phyloP scores from a whole-genome alignment of 2,113 vertebrate genomes.

The Tapirus terrestris region DNA sequence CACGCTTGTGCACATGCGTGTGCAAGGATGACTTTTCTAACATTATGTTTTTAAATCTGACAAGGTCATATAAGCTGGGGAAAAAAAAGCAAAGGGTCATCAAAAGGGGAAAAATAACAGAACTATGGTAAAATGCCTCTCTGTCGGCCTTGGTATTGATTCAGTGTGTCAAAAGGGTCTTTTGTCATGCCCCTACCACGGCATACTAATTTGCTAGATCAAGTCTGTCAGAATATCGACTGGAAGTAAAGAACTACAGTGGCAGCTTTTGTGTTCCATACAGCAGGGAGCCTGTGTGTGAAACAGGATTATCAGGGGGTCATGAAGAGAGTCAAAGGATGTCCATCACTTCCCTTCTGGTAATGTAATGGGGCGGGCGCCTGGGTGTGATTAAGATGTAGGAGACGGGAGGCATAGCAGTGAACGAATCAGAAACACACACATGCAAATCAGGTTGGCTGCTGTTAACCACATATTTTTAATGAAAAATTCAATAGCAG shows the following conservation, averaged over 20 bases:
- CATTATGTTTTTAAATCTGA: slow-evolving; percentile 89
- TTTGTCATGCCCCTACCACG: slow-evolving; percentile 97
- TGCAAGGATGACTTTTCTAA: slow-evolving; percentile 85
- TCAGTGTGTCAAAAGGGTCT: slow-evolving; percentile 97
- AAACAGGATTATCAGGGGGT: slow-evolving; percentile 99
- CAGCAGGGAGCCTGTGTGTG: slow-evolving; percentile 98
- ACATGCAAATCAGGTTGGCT: slow-evolving; percentile 91
- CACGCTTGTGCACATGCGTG: background rate
- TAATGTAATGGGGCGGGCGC: slow-evolving; percentile 93
- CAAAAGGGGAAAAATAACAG: slow-evolving; percentile 90
- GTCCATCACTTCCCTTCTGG: slow-evolving; percentile 96
- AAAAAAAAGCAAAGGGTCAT: slow-evolving; percentile 87
- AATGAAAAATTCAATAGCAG: slow-evolving; percentile 86
- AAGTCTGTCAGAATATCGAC: slow-evolving; percentile 99
- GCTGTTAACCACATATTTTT: slow-evolving; percentile 88
- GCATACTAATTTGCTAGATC: slow-evolving; percentile 99
- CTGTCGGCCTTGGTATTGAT: slow-evolving; percentile 97
- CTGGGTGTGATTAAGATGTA: slow-evolving; percentile 96
- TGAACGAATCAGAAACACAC: slow-evolving; percentile 90
- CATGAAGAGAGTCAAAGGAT: slow-evolving; percentile 97
- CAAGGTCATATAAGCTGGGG: slow-evolving; percentile 87
- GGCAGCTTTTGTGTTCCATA: slow-evolving; percentile 95
- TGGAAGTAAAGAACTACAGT: slow-evolving; percentile 95
- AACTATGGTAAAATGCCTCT: slow-evolving; percentile 91
- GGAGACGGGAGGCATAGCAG: slow-evolving; percentile 89